These are phyloP conservation scores for Dorcus hopei DNA, from an alignment of 2,888 invertebrate species.

Conservation along the genomic window DNA sequence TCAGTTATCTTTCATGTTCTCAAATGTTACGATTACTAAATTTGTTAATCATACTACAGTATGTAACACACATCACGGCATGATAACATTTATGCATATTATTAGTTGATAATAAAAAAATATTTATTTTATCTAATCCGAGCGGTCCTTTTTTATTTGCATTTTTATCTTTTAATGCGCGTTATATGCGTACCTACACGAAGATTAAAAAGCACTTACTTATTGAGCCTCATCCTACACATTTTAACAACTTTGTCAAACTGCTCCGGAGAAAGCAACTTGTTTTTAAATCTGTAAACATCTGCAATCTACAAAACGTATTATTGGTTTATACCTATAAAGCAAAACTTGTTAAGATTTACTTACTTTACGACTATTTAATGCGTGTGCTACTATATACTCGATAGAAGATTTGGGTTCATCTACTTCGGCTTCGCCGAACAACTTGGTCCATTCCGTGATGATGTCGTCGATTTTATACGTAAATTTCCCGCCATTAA, in stretches of 20 bases:
- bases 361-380: slow-evolving; percentile 55
- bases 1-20: too few species aligned
- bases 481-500: slow-evolving; percentile 17
- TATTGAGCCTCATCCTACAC: slow-evolving; percentile 45
- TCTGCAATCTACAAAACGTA: slow-evolving; percentile 37
- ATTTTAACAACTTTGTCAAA: slow-evolving; percentile 44
- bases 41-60: too few species aligned
- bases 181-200: too few species aligned
- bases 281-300: slow-evolving; percentile 28
- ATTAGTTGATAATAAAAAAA: too few species aligned
- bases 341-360: not conserved
- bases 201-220: slow-evolving; percentile 21
- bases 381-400: slow-evolving; percentile 56
- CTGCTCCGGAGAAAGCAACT: slow-evolving; percentile 35
- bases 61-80: too few species aligned
- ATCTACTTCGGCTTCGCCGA: slow-evolving; percentile 50
- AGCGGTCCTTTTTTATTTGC: too few species aligned
- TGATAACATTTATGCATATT: too few species aligned
- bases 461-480: slow-evolving; percentile 24
- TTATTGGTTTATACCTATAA: not conserved
- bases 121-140: too few species aligned
- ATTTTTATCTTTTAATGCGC: too few species aligned
- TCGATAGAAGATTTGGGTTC: slow-evolving; percentile 57
- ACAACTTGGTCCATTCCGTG: slow-evolving; percentile 49
- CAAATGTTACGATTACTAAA: too few species aligned